Evolutionary conservation across 2,113 vertebrate genomes (phyloP).

Genomic region (Megaceryle maxima): DNA sequence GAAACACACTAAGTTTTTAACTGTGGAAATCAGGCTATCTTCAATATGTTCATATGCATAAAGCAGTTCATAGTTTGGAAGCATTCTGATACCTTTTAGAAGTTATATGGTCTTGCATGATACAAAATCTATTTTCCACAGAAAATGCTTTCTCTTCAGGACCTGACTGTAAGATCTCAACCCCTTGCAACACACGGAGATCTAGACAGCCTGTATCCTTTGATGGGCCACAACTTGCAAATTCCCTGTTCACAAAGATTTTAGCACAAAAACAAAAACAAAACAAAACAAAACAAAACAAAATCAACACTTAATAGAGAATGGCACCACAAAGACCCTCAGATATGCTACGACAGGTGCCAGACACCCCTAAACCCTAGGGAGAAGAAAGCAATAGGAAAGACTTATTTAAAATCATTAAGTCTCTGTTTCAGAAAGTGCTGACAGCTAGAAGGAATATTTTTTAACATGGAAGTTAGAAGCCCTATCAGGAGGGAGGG

Average conservation of each 20-base stretch:
- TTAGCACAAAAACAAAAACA: not conserved
- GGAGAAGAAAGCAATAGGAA: not conserved
- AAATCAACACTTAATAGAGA: not conserved
- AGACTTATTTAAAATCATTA: not conserved
- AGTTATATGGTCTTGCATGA: not conserved
- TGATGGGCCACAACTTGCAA: not conserved
- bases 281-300: not conserved
- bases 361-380: not conserved
- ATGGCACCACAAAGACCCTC: not conserved
- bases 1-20: not conserved
- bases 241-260: not conserved
- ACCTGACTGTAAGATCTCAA: not conserved
- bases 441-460: not conserved
- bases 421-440: not conserved
- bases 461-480: not conserved
- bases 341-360: not conserved
- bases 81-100: not conserved
- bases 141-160: not conserved
- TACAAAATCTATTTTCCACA: not conserved
- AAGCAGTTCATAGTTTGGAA: not conserved
- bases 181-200: not conserved
- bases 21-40: not conserved
- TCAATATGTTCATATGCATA: not conserved
- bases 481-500: not conserved
- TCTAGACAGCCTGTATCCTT: not conserved